phyloP scores from a whole-genome alignment of 2,797 vertebrate species.

The Microcaecilia unicolor region DNA sequence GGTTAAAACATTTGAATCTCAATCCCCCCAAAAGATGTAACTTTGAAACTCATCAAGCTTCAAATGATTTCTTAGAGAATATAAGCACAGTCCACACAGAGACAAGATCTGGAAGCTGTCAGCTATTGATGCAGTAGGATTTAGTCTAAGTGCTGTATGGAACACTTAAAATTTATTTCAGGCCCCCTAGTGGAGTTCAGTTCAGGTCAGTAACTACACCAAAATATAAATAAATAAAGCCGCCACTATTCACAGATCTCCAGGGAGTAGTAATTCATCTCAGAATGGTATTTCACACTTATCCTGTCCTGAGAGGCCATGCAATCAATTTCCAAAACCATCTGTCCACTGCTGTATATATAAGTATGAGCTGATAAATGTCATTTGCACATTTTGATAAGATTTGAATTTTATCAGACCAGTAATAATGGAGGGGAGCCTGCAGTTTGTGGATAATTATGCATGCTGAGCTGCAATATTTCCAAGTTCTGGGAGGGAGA shows the following conservation, averaged over 20 bases:
- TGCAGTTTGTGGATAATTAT: no score
- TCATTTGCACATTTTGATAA: not conserved
- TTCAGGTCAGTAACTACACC: slow-evolving; percentile 19
- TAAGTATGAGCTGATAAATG: not conserved
- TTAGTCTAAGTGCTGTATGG: not conserved
- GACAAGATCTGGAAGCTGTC: no score
- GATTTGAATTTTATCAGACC: no score
- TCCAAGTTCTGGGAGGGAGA: no score
- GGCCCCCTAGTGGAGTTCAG: slow-evolving; percentile 19
- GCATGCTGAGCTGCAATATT: no score
- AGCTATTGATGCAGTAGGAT: not conserved
- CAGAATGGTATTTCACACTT: not conserved
- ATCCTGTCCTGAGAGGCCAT: not conserved
- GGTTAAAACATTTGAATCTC: no score
- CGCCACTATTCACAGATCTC: not conserved
- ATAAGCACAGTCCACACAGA: no score
- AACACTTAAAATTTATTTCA: slow-evolving; percentile 2
- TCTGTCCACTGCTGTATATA: slow-evolving; percentile 18
- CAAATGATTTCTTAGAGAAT: no score
- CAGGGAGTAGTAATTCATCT: not conserved
- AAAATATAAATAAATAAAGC: slow-evolving; percentile 18
- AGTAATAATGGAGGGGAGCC: no score
- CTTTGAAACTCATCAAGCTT: no score
- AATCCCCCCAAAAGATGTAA: no score
- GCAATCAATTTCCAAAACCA: slow-evolving; percentile 7